phyloP scores from a whole-genome alignment of 2,797 vertebrate genomes.

The Chiroxiphia lanceolata region DNA sequence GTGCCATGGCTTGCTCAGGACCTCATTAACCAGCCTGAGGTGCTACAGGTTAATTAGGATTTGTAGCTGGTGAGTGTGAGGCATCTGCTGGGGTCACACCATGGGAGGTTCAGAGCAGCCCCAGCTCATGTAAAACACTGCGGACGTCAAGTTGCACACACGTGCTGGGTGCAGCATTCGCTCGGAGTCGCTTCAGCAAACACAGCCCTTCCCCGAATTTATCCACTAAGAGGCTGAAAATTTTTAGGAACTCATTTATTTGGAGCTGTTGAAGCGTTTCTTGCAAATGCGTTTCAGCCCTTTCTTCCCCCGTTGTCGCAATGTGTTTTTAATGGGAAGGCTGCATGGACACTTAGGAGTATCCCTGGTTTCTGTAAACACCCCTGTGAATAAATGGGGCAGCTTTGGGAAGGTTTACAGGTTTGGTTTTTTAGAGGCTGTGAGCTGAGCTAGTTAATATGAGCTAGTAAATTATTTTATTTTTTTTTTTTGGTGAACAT shows the following conservation, averaged over 20 bases:
- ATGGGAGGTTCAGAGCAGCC: not conserved
- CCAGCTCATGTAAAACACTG: rapidly evolving
- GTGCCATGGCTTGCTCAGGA: not conserved
- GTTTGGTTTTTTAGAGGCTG: not conserved
- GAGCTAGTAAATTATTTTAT: not conserved
- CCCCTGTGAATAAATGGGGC: not conserved
- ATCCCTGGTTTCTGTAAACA: not conserved
- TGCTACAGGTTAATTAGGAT: not conserved
- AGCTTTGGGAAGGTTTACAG: not conserved
- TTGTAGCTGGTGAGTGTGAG: not conserved
- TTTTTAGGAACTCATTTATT: not conserved
- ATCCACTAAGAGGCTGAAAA: not conserved
- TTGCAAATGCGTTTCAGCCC: not conserved
- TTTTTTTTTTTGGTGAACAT: not conserved
- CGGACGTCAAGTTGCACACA: rapidly evolving
- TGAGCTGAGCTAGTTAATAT: not conserved
- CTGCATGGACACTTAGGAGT: not conserved
- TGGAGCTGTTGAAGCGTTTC: not conserved
- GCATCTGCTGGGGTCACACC: not conserved
- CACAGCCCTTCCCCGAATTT: rapidly evolving
- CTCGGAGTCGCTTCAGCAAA: not conserved
- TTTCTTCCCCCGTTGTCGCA: not conserved
- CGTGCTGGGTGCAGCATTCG: rapidly evolving
- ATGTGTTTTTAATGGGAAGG: not conserved
- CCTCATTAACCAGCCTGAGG: not conserved